Percentiles rank a stretch among this genome's conserved stretches.
Evolutionary conservation across 2,797 vertebrate species (phyloP).

Genomic region (Emys orbicularis): DNA sequence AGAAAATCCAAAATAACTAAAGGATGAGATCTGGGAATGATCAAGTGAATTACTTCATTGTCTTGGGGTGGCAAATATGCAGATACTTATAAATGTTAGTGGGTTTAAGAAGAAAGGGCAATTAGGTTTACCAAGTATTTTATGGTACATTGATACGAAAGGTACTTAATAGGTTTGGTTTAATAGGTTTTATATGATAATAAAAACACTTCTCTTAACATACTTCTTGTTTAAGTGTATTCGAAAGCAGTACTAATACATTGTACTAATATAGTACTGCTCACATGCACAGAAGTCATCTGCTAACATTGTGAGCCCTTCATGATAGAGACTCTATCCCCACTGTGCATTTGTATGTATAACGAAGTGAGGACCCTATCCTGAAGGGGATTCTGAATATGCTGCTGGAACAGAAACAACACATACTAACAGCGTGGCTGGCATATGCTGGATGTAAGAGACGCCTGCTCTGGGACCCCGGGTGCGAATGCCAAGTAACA

Average conservation of each 20-base stretch:
- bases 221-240: not conserved
- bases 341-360: not conserved
- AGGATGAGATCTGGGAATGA: not conserved
- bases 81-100: not conserved
- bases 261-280: not conserved
- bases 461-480: not conserved
- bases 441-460: not conserved
- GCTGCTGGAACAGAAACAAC: not conserved
- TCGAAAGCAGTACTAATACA: too few relatives aligned
- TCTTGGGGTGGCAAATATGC: not conserved
- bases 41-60: not conserved
- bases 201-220: not conserved
- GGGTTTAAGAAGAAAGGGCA: not conserved
- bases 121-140: not conserved
- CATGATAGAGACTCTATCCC: not conserved
- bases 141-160: not conserved
- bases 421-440: not conserved
- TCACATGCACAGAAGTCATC: not conserved
- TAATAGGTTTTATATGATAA: not conserved
- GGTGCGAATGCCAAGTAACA: too few relatives aligned
- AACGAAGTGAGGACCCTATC: not conserved
- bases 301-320: not conserved
- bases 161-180: not conserved
- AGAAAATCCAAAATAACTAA: not conserved
- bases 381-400: not conserved